Evolutionary conservation across 2,797 vertebrate species (phyloP), one percentile per base, ranked within the genome.

Genomic region (Galago senegalensis): DNA sequence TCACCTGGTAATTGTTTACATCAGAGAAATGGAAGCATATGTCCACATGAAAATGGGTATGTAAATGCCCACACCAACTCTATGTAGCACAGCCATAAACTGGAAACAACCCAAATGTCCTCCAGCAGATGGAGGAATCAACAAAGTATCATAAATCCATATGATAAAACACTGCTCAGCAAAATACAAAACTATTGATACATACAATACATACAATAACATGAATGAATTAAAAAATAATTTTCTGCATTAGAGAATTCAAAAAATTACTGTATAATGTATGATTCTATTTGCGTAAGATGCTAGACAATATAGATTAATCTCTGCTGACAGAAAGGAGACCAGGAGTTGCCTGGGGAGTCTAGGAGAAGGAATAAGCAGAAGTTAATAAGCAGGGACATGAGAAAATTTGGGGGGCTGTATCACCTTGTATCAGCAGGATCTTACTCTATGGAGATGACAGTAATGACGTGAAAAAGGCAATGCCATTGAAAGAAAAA

Each of bases 211-310:
- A 21, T 13, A 46, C 7, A 60, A 75, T 49, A 80, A 91, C 29
- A 90, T 83, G n/a, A 86, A 85, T 60, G 18, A 87, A 89, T 49
- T 92, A 6, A 31, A 63, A 89, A 95, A 84, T 60, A 63, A 81
- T 84, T 81, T 94, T 49, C 53, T 85, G 31, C 46, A 40, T 87
- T 20, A 56, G 92, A 92, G 46, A 85, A 72, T 69, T 81, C 17
- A 86, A 27, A 60, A 69, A 88, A 77, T 18, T 10, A 63, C 23
- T 58, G 29, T 12, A n/a, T 61, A 76, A 43, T 53, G 9, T 81
- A 61, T 85, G 21, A 70, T 79, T 77, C 11, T 65, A 53, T n/a
- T 61, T 88, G 60, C 25, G 21, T 80, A 90, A 84, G 69, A 93
- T 75, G 77, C 31, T 87, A 46, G 40, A 76, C 49, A 86, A 63